Evolutionary conservation across 2,888 invertebrate genomes (phyloP), one percentile per base, ranked within the genome.

Genomic region (Leistus spinibarbis): DNA sequence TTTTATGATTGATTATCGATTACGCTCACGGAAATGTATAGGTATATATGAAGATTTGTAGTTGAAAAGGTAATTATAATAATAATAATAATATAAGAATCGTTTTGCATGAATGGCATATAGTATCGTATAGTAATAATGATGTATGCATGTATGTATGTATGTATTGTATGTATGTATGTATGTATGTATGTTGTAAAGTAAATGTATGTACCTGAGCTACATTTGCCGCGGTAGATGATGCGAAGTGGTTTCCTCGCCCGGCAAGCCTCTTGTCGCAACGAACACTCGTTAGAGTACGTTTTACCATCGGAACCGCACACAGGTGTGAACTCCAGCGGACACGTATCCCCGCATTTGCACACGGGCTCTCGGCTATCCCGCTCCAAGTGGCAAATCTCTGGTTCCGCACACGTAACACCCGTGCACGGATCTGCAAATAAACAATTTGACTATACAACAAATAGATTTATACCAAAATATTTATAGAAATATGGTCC

Each of bases 371-470:
- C 90, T 63, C 96, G 89, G 69, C 91, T 89, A 79, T 90, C 90
- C 1, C n/a, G n/a, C 85, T 94, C 94, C 85, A 96, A 87, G 84
- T 94, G 94, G 86, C 96, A 96, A 76, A 95, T 89, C 83, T 95
- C 93, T 27, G 93, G 92, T 78, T 92, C 91, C 24, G 91, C 88
- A 86, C 96, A 96, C 81, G 90, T 89, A 79, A 93, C 89, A 75
- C 91, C 92, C 57, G 91, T 89, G 85, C 96, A 96, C 0, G 96
- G 96, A 89, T 96, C 96, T 96, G 88, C 66, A 87, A 86, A 81
- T 77, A 78, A n/a, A n/a, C n/a, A n/a, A n/a, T n/a, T n/a, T n/a
- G 7, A 60, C n/a, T n/a, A n/a, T n/a, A 7, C 27, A 27, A 27
- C 9, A 27, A 7, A 27, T 4, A 7, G 9, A 40, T 1, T 40